Conservation (phyloP, 1,140 invertebrate genomes). For the Paralvinella palmiformis region DNA sequence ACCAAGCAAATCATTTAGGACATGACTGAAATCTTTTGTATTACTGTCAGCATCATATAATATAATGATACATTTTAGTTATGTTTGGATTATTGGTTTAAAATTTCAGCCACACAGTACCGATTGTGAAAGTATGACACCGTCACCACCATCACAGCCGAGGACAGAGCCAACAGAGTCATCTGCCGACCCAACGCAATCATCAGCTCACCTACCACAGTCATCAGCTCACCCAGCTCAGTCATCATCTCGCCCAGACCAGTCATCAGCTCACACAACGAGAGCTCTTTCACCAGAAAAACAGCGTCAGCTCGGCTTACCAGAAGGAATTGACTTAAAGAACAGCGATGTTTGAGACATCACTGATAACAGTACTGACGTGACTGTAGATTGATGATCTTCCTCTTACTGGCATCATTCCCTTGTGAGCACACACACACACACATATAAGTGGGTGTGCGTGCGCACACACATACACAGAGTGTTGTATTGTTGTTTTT, state of each 20-base stretch:
- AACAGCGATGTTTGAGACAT: conserved; percentile 22
- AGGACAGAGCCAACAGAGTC: not conserved
- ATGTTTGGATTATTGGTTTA: conserved; percentile 6
- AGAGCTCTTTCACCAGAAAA: conserved; percentile 13
- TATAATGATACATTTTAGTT: not conserved
- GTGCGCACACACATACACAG: too few species aligned
- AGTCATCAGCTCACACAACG: not conserved
- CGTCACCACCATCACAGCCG: conserved; percentile 9
- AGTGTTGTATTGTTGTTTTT: too few species aligned
- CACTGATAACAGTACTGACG: too few species aligned
- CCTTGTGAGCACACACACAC: too few species aligned
- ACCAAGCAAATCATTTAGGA: too few species aligned
- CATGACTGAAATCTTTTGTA: too few species aligned
- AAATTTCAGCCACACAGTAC: conserved; percentile 9
- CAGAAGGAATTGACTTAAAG: conserved; percentile 19
- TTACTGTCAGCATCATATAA: not conserved
- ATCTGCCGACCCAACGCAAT: not conserved
- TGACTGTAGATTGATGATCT: too few species aligned
- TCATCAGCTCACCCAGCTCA: too few species aligned
- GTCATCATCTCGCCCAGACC: not conserved
- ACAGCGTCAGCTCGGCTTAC: conserved; percentile 21
- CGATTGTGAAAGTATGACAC: not conserved
- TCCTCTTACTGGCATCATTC: too few species aligned
- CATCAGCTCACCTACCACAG: too few species aligned
- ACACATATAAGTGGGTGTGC: too few species aligned